Percentiles rank a stretch among this genome's conserved stretches.
phyloP scores from a whole-genome alignment of 2,113 vertebrate species.

The Menidia beryllina region DNA sequence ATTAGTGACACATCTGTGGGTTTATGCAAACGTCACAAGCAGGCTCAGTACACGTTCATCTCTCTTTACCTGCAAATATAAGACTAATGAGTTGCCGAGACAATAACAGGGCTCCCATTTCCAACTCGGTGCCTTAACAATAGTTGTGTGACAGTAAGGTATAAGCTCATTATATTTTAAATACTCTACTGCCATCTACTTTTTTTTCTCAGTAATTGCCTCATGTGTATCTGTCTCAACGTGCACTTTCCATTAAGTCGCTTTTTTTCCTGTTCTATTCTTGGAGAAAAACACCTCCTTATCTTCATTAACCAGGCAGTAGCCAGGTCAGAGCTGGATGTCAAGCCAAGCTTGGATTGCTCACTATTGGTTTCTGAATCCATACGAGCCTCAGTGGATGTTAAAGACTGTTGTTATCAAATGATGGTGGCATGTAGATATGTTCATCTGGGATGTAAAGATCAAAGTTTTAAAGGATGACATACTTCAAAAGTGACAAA shows the following conservation, averaged over 20 bases:
- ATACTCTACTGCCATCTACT: background rate
- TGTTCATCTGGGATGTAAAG: too few species aligned
- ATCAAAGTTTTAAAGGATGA: too few species aligned
- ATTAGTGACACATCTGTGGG: constrained; percentile 28
- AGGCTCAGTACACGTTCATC: constrained; percentile 1
- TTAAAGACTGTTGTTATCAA: too few species aligned
- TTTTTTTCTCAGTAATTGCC: background rate
- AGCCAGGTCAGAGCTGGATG: constrained; percentile 13
- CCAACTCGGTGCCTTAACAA: background rate
- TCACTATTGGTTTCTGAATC: constrained; percentile 7
- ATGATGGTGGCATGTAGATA: too few species aligned
- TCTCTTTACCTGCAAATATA: constrained; percentile 18
- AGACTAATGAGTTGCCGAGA: background rate
- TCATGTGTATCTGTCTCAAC: background rate
- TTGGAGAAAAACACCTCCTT: constrained; percentile 36
- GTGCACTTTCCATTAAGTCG: background rate
- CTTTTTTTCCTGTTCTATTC: background rate
- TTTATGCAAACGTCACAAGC: constrained; percentile 23
- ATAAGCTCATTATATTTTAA: background rate
- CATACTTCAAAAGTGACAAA: background rate
- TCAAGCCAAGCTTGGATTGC: constrained; percentile 18
- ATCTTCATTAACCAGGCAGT: constrained; percentile 35
- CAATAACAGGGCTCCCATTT: background rate
- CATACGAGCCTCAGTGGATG: background rate
- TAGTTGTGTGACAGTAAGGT: background rate